Percentiles rank a stretch among this genome's conserved stretches.
Conservation (phyloP, 2,888 invertebrate genomes). For the Orchestes rusci region DNA sequence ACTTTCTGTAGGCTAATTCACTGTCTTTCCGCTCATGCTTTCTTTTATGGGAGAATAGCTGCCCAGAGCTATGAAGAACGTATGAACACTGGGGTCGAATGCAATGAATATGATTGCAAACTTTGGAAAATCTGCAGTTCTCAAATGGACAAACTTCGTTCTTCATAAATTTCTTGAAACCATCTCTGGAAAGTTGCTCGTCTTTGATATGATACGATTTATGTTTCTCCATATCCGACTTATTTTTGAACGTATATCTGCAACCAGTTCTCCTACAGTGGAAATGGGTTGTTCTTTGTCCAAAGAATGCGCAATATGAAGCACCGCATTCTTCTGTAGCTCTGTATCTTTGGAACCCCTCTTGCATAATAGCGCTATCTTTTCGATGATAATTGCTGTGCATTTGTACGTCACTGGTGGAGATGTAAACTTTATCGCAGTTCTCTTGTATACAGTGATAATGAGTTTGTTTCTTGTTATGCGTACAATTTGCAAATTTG, state of each 20-base stretch:
- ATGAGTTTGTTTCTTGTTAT: conserved; percentile 91
- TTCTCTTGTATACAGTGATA: conserved; percentile 96
- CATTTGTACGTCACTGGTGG: conserved; percentile 98
- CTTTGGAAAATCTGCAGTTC: conserved; percentile 86
- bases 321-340: conserved; percentile 95
- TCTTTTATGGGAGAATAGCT: conserved; percentile 93
- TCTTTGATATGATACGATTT: conserved; percentile 98
- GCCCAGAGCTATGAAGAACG: conserved; percentile 93
- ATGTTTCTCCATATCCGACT: conserved; percentile 99
- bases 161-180: conserved; percentile 98
- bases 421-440: conserved; percentile 94
- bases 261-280: conserved; percentile 90
- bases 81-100: conserved; percentile 92
- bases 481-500: conserved; percentile 62
- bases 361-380: conserved; percentile 94
- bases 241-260: conserved; percentile 95
- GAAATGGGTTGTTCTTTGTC: conserved; percentile 95
- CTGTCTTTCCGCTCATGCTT: conserved; percentile 94
- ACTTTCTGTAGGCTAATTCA: conserved; percentile 77
- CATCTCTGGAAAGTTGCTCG: conserved; percentile 89
- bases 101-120: conserved; percentile 98
- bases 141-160: conserved; percentile 89
- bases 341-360: conserved; percentile 93
- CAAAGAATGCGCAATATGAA: conserved; percentile 84
- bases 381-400: conserved; percentile 98